Base-by-base conservation (phyloP, 1,140 invertebrate species). In the Nomia melanderi region DNA sequence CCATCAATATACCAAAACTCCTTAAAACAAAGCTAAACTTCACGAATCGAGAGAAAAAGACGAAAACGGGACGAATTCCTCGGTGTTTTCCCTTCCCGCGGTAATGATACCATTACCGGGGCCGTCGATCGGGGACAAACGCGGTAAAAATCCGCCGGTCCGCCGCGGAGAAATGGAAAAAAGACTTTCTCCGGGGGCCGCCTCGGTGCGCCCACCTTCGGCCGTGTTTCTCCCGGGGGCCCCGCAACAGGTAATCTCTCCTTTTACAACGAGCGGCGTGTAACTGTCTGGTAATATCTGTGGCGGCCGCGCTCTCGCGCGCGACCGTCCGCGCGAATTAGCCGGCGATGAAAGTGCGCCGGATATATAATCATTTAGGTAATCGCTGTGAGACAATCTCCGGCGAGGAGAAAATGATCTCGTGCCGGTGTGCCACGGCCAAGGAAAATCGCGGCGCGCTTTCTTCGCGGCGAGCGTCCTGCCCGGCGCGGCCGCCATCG, bases 341-440 rank as follows among this genome's bases (percentile, higher is more conserved):
- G 50, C n/a, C 65, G 53, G n/a, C 62, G 79, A 83, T 81, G 82
- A 83, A 83, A 83, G 82, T 83, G 76, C 75, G 47, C 74, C 76
- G 79, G 75, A 81, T 74, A 60, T 83, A 83, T 81, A 81, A 83
- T 77, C 81, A 83, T 80, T 81, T 78, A 72, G 75, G 70, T 83
- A 83, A 83, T 83, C 78, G 79, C 50, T 80, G 78, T 82, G 78
- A 80, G 78, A 82, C 81, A 65, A 82, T 82, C 77, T 69, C 66
- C 63, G 14, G 44, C 41, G 9, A 31, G 20, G 44, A 72, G 56
- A 72, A 72, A 50, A 60, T 56, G 9, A 57, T 64, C 59, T 44
- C 33, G 33, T 5, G 76, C 27, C 56, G 53, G 60, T 66, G 44
- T 73, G 79, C 76, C 79, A 81, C 79, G 79, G 79, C 79, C 79